Evolutionary conservation across 2,888 invertebrate genomes (phyloP).

Genomic region (Ptychoptera contaminata): DNA sequence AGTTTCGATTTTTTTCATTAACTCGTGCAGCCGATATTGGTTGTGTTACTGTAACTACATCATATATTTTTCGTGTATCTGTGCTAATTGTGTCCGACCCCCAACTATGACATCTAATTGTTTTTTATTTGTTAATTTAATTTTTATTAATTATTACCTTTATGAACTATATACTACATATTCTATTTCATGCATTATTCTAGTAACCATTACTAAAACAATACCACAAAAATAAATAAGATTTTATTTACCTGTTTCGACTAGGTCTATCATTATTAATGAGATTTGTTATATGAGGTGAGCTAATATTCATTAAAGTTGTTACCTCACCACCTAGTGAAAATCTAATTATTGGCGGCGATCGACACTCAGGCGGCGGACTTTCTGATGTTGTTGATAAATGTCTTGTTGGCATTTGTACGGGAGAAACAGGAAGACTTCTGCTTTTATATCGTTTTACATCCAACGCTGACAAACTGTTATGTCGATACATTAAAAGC

Average conservation of each 20-base stretch:
- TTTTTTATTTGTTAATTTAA: conserved; percentile 2
- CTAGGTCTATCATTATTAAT: conserved; percentile 10
- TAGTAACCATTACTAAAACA: not conserved
- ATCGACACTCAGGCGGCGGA: conserved; percentile 8
- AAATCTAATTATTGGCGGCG: conserved; percentile 12
- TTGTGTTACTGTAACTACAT: conserved; percentile 31
- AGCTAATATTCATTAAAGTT: conserved; percentile 9
- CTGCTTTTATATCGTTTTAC: conserved; percentile 32
- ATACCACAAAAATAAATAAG: not conserved
- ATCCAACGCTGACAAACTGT: conserved; percentile 51
- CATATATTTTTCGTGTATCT: conserved; percentile 46
- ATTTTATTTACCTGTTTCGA: conserved; percentile 12
- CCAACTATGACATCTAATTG: conserved; percentile 15
- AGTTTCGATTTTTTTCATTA: conserved; percentile 13
- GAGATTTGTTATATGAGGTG: conserved; percentile 8
- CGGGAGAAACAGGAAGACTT: conserved; percentile 17
- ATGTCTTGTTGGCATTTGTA: conserved; percentile 11
- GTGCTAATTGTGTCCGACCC: conserved; percentile 32
- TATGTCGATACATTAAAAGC: conserved; percentile 43
- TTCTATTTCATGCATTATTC: not conserved
- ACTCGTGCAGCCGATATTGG: too few species aligned
- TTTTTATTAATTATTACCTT: conserved; percentile 1
- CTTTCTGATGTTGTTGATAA: conserved; percentile 9
- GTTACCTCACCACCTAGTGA: conserved; percentile 14
- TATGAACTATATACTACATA: not conserved